phyloP scores from a whole-genome alignment of 2,797 vertebrate genomes.

The Ctenopoma kingsleyae region DNA sequence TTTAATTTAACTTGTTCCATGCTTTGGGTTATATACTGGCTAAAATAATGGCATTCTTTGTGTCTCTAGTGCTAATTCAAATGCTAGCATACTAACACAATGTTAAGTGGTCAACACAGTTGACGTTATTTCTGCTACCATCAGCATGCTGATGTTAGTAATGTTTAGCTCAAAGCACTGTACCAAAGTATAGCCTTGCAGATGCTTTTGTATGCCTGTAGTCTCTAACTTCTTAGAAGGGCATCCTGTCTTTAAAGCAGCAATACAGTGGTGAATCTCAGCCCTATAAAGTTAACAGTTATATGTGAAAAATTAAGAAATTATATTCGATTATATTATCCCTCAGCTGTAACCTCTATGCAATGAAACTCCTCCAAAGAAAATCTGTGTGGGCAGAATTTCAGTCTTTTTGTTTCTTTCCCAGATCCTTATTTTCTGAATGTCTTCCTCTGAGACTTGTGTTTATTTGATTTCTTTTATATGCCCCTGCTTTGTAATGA shows the following conservation, averaged over 20 bases:
- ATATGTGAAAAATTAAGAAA: constrained; percentile 31
- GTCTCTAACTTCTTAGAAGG: neutral
- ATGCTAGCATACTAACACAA: neutral
- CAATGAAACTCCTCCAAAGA: constrained; percentile 49
- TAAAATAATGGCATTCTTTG: too few species aligned
- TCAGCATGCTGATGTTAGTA: too few species aligned
- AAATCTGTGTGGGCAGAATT: constrained; percentile 57
- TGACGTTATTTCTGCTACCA: too few species aligned
- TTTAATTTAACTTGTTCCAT: neutral
- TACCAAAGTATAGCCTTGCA: neutral
- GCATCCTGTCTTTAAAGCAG: constrained; percentile 4
- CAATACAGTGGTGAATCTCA: constrained; percentile 12
- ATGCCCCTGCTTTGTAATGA: constrained; percentile 32
- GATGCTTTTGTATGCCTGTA: neutral
- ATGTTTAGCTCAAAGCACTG: too few species aligned
- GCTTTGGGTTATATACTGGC: too few species aligned
- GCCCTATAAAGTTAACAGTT: constrained; percentile 22
- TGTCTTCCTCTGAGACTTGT: constrained; percentile 43
- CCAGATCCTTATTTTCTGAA: constrained; percentile 36
- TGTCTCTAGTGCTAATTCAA: neutral
- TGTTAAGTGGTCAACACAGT: neutral
- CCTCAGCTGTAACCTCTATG: constrained; percentile 19
- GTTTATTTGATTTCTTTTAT: constrained; percentile 51
- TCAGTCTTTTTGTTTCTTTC: constrained; percentile 24
- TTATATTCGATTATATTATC: constrained; percentile 52